Percentiles rank a stretch among this genome's conserved stretches.
Evolutionary conservation across 2,113 vertebrate genomes (phyloP).

Genomic region (Otolemur garnettii): DNA sequence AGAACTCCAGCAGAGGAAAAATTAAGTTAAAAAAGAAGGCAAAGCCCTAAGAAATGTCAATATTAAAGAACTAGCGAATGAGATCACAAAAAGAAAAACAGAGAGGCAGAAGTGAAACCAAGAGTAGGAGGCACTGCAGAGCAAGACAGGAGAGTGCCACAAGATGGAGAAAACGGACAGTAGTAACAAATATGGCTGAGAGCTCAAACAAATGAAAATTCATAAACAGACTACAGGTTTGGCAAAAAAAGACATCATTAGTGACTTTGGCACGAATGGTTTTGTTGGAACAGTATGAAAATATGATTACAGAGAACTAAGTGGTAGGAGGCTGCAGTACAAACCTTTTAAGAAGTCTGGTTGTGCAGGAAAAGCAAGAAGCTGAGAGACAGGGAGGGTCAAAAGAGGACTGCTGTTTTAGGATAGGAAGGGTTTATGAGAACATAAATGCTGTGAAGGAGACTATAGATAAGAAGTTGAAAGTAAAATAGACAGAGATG

Average conservation of each 20-base stretch:
- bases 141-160: not conserved
- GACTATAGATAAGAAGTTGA: not conserved
- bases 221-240: slow-evolving; percentile 2
- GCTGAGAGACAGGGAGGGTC: not conserved
- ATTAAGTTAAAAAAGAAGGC: not conserved
- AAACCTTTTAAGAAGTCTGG: not conserved
- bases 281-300: not conserved
- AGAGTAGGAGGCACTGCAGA: not conserved
- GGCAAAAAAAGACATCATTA: not conserved
- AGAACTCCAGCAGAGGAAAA: not conserved
- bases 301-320: not conserved
- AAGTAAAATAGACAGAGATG: slow-evolving; percentile 40
- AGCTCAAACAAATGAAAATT: slow-evolving; percentile 46
- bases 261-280: not conserved
- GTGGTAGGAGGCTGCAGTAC: not conserved
- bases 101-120: not conserved
- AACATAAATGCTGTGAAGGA: not conserved
- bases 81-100: not conserved
- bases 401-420: not conserved
- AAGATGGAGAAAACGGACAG: not conserved
- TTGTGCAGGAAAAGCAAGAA: not conserved
- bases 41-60: not conserved
- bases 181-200: not conserved
- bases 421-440: not conserved
- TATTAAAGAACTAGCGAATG: not conserved